Base-by-base conservation (phyloP, 1,140 invertebrate species). In the Drosophila micromelanica region DNA sequence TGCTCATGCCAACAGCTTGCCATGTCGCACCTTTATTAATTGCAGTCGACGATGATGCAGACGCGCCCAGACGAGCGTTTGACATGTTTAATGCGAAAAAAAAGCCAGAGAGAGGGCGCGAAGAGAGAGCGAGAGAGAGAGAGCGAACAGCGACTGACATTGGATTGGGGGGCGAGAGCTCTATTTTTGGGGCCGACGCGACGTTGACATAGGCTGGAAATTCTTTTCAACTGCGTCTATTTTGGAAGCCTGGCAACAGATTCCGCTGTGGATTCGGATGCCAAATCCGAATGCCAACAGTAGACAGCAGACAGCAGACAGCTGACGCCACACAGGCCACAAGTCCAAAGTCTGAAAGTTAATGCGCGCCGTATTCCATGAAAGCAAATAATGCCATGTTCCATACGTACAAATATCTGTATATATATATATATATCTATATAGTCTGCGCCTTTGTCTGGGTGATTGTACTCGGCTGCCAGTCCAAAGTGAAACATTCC, bases 41-140 rank as follows among this genome's bases (percentile, higher is more conserved):
- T 89, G 84, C 85, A 84, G 84, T 30, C 84, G 79, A 87, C 65
- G 42, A 59, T 76, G 82, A 68, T 52, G 55, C 70, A 68, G 70
- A 73, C 70, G 63, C 70, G 55, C 40, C 70, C 54, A 86, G 82
- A 82, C 84, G 84, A 82, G 72, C 78, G 54, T 82, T 87, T 87
- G 82, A 87, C 82, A 87, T 89, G 84, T 87, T 87, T 89, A 87
- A 87, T 87, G 82, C 82, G 84, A 87, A 87, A 87, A 87, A 87
- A 86, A 27, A 45, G 20, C 55, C 37, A 43, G 42, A 23, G 20
- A 38, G 30, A 43, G 27, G 32, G 27, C n/a, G 15, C 30, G 12
- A 2, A 43, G 27, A 40, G 27, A 27, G 40, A n/a, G 40, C 30
- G 51, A 4, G 27, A 20, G 17, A 35, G 3, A 11, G 27, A 46